A percentile compares a stretch with the other conserved stretches of the same genome.
Evolutionary conservation across 2,888 invertebrate genomes (phyloP).

Genomic region (Siphonodentalium dalli): DNA sequence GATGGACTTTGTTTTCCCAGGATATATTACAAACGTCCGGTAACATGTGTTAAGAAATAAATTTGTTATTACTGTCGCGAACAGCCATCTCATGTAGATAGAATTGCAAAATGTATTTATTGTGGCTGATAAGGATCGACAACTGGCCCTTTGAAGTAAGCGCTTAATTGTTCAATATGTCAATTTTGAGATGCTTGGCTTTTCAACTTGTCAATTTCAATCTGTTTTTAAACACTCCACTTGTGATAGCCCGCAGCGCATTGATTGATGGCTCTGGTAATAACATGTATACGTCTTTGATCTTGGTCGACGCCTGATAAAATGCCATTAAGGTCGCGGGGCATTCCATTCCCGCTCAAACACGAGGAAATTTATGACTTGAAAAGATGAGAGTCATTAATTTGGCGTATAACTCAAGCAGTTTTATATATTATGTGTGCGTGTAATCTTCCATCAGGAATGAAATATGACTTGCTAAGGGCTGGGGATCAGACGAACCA

Average conservation of each 20-base stretch:
- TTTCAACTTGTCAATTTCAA: conserved; percentile 57
- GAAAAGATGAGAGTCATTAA: no score
- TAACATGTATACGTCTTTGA: conserved; percentile 32
- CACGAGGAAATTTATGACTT: not conserved
- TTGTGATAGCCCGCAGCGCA: conserved; percentile 43
- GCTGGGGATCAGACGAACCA: no score
- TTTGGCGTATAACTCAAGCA: no score
- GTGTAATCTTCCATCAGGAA: no score
- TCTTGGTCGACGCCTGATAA: conserved; percentile 16
- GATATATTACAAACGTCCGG: no score
- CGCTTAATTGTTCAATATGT: conserved; percentile 57
- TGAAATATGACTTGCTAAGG: no score
- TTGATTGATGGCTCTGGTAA: conserved; percentile 54
- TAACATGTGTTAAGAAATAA: no score
- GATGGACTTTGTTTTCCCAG: no score
- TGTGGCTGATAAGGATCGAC: conserved; percentile 45
- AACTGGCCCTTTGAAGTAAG: conserved; percentile 46
- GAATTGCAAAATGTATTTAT: conserved; percentile 43
- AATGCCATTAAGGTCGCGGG: conserved; percentile 25
- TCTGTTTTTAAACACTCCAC: conserved; percentile 58
- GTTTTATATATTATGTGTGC: no score
- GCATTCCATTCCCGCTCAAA: conserved; percentile 10
- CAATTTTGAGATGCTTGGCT: conserved; percentile 49
- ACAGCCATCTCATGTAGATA: no score
- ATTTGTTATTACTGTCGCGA: no score